Evolutionary conservation across 2,888 invertebrate species (phyloP), one percentile per base, ranked within the genome.

Genomic region (Pammene fasciana): DNA sequence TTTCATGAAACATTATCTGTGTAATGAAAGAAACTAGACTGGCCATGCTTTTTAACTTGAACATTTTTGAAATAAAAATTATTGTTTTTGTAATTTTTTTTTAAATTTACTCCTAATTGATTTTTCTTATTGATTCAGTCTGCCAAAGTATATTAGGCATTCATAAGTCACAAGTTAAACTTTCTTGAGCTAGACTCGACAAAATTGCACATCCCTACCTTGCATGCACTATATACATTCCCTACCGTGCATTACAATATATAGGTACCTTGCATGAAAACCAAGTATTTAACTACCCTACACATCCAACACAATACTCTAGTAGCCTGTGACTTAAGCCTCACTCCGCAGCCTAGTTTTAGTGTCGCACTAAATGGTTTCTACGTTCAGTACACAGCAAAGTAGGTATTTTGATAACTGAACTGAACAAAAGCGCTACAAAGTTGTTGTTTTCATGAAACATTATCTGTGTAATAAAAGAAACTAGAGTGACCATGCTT

Each of bases 351-450:
- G 41, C 56, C 56, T 68, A 62, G 68, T 62, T 68, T 68, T 62
- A 68, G 62, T 68, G 43, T 62, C 41, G 43, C 16, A 56, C 62
- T 62, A 68, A 68, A 68, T 68, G 62, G 68, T 62, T 68, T 68
- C 56, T 56, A 68, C 62, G 68, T 68, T 62, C 62, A 48, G 56
- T 50, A 62, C 48, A 67, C 48, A 62, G 48, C 56, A 52, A 68
- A 62, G 55, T 62, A 48, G 61, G 56, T 62, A 55, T 68, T 68
- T 62, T 68, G 68, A 68, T 68, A 68, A 68, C 68, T 54, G 54
- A 54, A 54, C 54, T 67, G 55, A 62, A 68, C 56, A 62, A 62
- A 62, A 56, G 62, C 48, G 41, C 46, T 56, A 68, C 68, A 62
- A 68, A 56, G 62, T 68, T 56, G 45, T 34, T 62, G 14, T 46